Conservation (phyloP, 2,113 vertebrate genomes). For the Micromys minutus region DNA sequence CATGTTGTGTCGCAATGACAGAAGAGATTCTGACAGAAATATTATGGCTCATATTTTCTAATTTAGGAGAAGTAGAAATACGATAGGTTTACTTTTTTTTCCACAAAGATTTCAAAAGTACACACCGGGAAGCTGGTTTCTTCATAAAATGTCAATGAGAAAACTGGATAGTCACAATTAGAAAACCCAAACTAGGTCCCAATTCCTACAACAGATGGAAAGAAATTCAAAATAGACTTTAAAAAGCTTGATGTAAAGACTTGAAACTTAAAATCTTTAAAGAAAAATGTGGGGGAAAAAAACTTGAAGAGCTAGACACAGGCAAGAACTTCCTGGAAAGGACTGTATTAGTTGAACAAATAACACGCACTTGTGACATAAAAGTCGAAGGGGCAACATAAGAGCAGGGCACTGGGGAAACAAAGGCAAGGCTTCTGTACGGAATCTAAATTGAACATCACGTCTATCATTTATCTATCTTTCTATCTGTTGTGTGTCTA, state of each 20-base stretch:
- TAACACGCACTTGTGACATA: not conserved
- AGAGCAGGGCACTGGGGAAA: not conserved
- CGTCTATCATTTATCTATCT: not conserved
- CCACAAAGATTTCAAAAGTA: not conserved
- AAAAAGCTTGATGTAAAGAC: not conserved
- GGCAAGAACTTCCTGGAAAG: not conserved
- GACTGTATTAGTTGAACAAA: not conserved
- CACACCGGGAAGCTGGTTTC: not conserved
- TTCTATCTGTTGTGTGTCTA: not conserved
- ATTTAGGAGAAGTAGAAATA: conserved; percentile 21
- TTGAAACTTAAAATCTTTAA: not conserved
- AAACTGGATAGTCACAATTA: not conserved
- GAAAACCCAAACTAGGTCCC: not conserved
- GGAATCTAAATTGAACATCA: not conserved
- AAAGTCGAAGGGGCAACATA: no score
- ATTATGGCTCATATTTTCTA: not conserved
- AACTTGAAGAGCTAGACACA: not conserved
- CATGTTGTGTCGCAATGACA: not conserved
- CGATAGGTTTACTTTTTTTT: not conserved
- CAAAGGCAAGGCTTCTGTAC: not conserved
- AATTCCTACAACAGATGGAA: not conserved
- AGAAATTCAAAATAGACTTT: not conserved
- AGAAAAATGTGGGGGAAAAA: not conserved
- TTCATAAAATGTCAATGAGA: not conserved
- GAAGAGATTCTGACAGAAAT: not conserved